Base-by-base conservation (phyloP, 2,888 invertebrate genomes). In the Oscheius onirici region DNA sequence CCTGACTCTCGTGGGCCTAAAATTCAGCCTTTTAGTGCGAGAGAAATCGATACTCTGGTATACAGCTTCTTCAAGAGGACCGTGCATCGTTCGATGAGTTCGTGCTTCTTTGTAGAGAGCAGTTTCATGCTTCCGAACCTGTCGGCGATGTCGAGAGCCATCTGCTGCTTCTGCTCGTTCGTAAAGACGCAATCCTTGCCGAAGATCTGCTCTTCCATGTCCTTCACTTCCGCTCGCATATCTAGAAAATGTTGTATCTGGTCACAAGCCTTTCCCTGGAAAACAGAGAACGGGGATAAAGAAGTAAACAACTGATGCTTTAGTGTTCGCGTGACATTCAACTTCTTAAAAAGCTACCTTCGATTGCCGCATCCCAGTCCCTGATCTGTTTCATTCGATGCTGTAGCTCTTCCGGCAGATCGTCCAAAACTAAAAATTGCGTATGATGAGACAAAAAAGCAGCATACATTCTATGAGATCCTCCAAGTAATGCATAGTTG, bases 91-190 rank as follows among this genome's bases (percentile, higher is more conserved):
- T 70, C 72, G 20, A 96, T 94, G 80, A 97, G 90, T 78, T 94
- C 92, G 34, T 95, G 94, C 90, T 97, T 99, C 88, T 97, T 97
- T 89, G 97, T 95, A 65, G 96, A 94, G 90, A 96, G 95, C 88
- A 96, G 95, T 73, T 95, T 89, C 2, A 94, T 93, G 89, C 94
- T 95, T 78, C 93, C 93, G 89, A 95, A 97, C 79, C 95, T 95
- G 20, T 68, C 68, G 2, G 58, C 58, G 2, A 60, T 49, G 13
- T 46, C 40, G n/a, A 65, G 17, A 26, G 34, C 41, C 1, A 55
- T 46, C n/a, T 41, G n/a, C 24, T 44, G 17, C 40, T 55, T 55
- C 43, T 51, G 17, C 10, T 68, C 57, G 17, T 41, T 44, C n/a
- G 57, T 52, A 24, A 26, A 3, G 34, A 34, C 34, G 34, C 34